Percentiles rank a stretch among this genome's conserved stretches.
Evolutionary conservation across 2,113 vertebrate species (phyloP).

Genomic region (Ochotona curzoniae): DNA sequence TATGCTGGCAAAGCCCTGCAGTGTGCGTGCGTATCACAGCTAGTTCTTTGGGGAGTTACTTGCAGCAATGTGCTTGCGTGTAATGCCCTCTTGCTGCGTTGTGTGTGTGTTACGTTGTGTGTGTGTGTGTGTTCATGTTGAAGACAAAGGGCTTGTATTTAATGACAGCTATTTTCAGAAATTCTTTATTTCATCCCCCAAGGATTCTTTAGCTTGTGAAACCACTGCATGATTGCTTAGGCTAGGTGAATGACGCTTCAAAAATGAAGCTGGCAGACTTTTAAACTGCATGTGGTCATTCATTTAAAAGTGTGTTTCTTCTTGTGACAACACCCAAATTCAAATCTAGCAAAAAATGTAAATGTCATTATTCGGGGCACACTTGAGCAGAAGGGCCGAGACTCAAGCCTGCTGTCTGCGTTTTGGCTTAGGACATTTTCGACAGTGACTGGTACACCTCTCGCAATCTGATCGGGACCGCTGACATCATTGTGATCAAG

Average conservation of each 20-base stretch:
- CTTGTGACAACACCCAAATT: neutral
- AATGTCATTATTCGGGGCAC: neutral
- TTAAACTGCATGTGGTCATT: slow-evolving; percentile 26
- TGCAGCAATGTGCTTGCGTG: neutral
- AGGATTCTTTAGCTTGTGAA: neutral
- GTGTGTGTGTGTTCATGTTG: neutral
- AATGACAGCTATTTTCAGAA: neutral
- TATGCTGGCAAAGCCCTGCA: neutral
- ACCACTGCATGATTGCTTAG: neutral
- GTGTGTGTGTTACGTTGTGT: no score
- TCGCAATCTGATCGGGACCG: slow-evolving; percentile 92
- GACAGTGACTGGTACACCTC: slow-evolving; percentile 96
- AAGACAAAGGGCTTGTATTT: slow-evolving; percentile 25
- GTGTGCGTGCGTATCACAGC: slow-evolving; percentile 27
- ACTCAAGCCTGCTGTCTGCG: slow-evolving; percentile 65
- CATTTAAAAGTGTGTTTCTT: slow-evolving; percentile 14
- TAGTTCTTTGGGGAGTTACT: neutral
- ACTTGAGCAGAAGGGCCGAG: slow-evolving; percentile 42
- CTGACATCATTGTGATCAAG: slow-evolving; percentile 97
- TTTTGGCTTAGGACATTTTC: slow-evolving; percentile 91
- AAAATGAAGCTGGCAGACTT: neutral
- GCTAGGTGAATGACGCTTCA: slow-evolving; percentile 24
- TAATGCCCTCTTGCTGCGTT: slow-evolving; percentile 19
- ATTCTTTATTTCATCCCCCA: neutral
- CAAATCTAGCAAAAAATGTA: neutral